Base-by-base conservation (phyloP, 2,797 vertebrate genomes). In the Dendrocincla tyrannina region DNA sequence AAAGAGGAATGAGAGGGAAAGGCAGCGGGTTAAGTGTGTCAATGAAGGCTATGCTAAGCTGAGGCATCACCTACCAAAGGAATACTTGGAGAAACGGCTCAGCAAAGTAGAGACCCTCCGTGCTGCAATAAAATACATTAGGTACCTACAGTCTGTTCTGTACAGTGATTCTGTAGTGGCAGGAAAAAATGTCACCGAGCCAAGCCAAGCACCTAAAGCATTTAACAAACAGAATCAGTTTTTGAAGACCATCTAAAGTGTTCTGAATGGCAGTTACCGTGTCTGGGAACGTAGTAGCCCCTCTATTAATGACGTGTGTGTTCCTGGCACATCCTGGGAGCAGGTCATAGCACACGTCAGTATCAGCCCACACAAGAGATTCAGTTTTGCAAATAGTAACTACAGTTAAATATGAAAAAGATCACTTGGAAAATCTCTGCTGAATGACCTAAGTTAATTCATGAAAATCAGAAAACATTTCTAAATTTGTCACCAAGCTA, bases 71-170 rank as follows among this genome's bases (percentile, higher is more conserved):
- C 97, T 98, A 13, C 98, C 98, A 0, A 97, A 97, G 83, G 98
- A 98, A 15, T 98, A 98, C 50, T 23, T 97, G 83, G 98, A 98
- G 80, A 98, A 98, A 25, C 93, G 98, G 25, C 98, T 98, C 87
- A 98, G 98, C 96, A 98, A 98, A 87, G 98, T 98, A 69, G 98
- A 98, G 91, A 98, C 98, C 0, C 98, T 98, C 32, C 94, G 97
- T 78, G 98, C 98, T n/a, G 98, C 98, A 4, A 98, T 98, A 68
- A 98, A 95, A 58, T 98, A 98, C 91, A 98, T 98, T 9, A 76
- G 67, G 17, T 92, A 97, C 79, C 97, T 98, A 1, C 98, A 98
- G 73, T 97, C 98, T 23, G 84, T 98, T 55, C 96, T 98, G 42
- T 89, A 55, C 67, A 44, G 78, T 9, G 93, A 92, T 35, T 49